phyloP scores from a whole-genome alignment of 2,797 vertebrate genomes.

The Dromococcyx pavoninus region DNA sequence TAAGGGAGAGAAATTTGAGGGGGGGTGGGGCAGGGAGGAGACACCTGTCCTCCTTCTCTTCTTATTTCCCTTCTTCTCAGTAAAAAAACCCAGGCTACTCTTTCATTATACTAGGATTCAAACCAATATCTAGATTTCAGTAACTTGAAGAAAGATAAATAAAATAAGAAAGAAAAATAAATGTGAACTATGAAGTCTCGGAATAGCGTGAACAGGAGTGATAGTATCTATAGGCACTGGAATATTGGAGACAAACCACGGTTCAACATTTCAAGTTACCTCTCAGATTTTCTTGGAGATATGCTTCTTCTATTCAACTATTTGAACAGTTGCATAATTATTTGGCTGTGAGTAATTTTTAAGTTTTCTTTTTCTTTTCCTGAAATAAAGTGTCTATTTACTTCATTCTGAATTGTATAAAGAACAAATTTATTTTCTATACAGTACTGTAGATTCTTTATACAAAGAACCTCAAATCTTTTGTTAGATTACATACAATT shows the following conservation, averaged over 20 bases:
- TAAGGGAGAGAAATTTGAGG: background rate
- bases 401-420: background rate
- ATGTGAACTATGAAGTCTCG: background rate
- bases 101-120: background rate
- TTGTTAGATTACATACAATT: background rate
- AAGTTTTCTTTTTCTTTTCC: background rate
- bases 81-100: background rate
- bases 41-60: background rate
- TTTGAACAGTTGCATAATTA: background rate
- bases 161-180: background rate
- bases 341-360: background rate
- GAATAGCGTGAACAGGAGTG: background rate
- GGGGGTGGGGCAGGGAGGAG: fast-evolving
- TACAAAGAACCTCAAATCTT: background rate
- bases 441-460: background rate
- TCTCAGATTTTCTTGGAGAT: background rate
- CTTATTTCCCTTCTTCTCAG: background rate
- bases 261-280: background rate
- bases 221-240: background rate
- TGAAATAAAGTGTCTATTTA: background rate
- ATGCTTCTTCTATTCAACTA: background rate
- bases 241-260: background rate
- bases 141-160: background rate
- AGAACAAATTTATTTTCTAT: background rate
- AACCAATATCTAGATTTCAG: background rate